phyloP scores from a whole-genome alignment of 1,140 invertebrate species.

The Zaprionus inermis region DNA sequence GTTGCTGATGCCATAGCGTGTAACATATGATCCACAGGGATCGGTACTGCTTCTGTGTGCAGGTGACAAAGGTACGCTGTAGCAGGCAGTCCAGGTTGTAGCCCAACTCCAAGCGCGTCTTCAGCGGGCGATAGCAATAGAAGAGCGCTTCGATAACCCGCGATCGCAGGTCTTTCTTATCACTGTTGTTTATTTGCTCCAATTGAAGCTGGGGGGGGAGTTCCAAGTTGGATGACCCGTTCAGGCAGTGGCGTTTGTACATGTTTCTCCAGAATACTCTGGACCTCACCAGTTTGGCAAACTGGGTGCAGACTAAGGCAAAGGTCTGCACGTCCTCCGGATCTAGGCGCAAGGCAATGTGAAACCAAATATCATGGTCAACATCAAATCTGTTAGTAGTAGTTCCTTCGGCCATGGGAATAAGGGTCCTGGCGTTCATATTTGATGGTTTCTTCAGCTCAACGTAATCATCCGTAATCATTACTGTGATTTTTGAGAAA shows the following conservation, averaged over 20 bases:
- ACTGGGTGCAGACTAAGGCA: constrained; percentile 70
- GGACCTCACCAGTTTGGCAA: constrained; percentile 53
- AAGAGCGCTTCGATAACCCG: constrained; percentile 65
- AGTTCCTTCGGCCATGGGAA: constrained; percentile 16
- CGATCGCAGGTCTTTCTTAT: constrained; percentile 48
- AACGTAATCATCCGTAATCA: constrained; percentile 55
- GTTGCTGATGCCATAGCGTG: constrained; percentile 55
- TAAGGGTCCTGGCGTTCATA: constrained; percentile 11
- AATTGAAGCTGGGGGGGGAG: constrained; percentile 64
- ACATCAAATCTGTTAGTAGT: constrained; percentile 28
- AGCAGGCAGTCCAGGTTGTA: constrained; percentile 67
- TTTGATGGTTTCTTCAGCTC: constrained; percentile 44
- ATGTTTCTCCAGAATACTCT: constrained; percentile 68
- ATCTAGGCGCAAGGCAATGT: constrained; percentile 66
- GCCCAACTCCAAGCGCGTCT: constrained; percentile 46
- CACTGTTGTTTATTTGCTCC: constrained; percentile 53
- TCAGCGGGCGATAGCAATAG: constrained; percentile 60
- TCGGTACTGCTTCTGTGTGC: constrained; percentile 54
- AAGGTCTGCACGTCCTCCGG: constrained; percentile 76
- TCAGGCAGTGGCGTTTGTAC: constrained; percentile 60
- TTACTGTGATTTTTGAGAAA: constrained; percentile 24
- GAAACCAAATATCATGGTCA: constrained; percentile 75
- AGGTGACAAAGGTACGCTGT: constrained; percentile 56
- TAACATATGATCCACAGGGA: constrained; percentile 72
- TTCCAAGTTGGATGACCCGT: constrained; percentile 38